These are phyloP conservation scores for Eulimnadia texana DNA, from an alignment of 1,140 invertebrate species.

Conservation along the genomic window DNA sequence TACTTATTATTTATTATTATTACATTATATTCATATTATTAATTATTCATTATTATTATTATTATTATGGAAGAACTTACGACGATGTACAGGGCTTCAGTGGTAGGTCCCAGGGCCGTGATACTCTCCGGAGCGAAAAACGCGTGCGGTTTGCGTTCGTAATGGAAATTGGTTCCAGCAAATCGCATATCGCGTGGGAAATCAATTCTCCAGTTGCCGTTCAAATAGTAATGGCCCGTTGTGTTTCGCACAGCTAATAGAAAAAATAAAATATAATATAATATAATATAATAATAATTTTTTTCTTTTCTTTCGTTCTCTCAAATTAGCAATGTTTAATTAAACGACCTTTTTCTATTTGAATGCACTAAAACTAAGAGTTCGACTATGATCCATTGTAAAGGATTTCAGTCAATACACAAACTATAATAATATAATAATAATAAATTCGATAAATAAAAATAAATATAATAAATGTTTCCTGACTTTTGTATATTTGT, in stretches of 20 bases:
- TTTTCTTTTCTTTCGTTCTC: not conserved
- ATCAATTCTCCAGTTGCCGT: conserved; percentile 86
- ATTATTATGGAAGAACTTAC: conserved; percentile 38
- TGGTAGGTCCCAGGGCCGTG: conserved; percentile 65
- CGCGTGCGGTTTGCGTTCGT: conserved; percentile 61
- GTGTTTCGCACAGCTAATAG: conserved; percentile 62
- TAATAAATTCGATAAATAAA: no score
- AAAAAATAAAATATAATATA: no score
- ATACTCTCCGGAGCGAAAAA: conserved; percentile 70
- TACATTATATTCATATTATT: conserved; percentile 1
- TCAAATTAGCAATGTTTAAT: no score
- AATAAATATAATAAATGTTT: no score
- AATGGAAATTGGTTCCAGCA: conserved; percentile 71
- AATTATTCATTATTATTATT: not conserved
- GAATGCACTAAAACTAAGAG: no score
- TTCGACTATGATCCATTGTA: no score
- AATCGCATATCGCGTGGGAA: conserved; percentile 63
- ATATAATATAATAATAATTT: not conserved
- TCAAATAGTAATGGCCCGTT: conserved; percentile 71
- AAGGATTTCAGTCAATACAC: no score
- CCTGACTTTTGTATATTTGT: no score
- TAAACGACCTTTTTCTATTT: no score
- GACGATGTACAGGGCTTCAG: conserved; percentile 70
- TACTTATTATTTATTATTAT: conserved; percentile 3
- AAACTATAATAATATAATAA: no score